phyloP scores from a whole-genome alignment of 2,113 vertebrate genomes.

The Electrona antarctica region DNA sequence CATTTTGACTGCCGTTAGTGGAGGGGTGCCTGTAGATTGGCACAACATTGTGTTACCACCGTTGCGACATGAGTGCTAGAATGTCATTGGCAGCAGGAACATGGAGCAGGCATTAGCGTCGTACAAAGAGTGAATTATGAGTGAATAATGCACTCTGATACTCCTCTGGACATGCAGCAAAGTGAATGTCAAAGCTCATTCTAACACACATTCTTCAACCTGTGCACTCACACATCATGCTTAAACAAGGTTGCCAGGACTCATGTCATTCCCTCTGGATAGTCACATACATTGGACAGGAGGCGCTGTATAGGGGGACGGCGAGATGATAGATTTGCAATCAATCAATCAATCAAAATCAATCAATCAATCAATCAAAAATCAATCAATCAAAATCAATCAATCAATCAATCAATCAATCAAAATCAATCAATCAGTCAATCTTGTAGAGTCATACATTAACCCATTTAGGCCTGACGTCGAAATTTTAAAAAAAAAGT shows the following conservation, averaged over 20 bases:
- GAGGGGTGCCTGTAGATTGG: constrained; percentile 27
- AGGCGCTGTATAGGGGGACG: constrained; percentile 2
- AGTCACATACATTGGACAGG: constrained; percentile 35
- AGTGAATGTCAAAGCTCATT: constrained; percentile 93
- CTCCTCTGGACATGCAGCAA: constrained; percentile 91
- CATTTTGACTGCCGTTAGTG: constrained; percentile 43
- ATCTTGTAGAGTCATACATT: too few relatives aligned
- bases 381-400: too few relatives aligned
- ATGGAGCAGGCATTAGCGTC: constrained; percentile 83
- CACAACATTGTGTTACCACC: constrained; percentile 57
- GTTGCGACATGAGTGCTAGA: constrained; percentile 64
- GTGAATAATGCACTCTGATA: constrained; percentile 91
- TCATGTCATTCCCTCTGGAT: constrained; percentile 56
- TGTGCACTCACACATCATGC: constrained; percentile 83
- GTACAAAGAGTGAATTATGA: constrained; percentile 81
- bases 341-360: background rate
- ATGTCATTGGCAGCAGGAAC: constrained; percentile 66
- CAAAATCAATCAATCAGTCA: too few relatives aligned
- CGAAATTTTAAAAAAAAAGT: too few relatives aligned
- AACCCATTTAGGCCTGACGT: too few relatives aligned
- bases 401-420: too few relatives aligned
- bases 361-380: too few relatives aligned
- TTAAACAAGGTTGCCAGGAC: constrained; percentile 77
- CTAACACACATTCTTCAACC: constrained; percentile 87
- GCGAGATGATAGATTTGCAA: constrained; percentile 23